Conservation (phyloP, 1,140 invertebrate species). For the Metopolophium dirhodum region DNA sequence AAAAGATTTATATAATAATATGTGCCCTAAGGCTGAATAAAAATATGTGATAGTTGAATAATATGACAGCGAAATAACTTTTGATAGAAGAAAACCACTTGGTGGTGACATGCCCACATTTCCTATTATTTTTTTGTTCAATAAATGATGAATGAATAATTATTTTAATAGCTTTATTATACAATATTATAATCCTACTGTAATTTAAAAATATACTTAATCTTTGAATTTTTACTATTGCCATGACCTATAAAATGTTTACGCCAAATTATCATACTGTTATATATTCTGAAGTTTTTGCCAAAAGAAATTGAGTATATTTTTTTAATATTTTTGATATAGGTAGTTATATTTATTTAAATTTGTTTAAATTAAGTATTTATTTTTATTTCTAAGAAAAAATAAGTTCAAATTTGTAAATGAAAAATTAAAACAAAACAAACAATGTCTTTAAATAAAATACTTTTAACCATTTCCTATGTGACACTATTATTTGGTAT, state of each 20-base stretch:
- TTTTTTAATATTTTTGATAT: background rate
- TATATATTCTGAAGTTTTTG: background rate
- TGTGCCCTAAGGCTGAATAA: too few relatives aligned
- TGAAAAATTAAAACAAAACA: background rate
- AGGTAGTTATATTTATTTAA: background rate
- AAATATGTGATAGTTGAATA: too few relatives aligned
- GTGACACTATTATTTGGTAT: background rate
- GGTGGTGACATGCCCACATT: too few relatives aligned
- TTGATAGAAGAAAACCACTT: too few relatives aligned
- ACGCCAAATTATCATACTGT: background rate
- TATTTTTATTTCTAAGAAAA: background rate
- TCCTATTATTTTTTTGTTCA: too few relatives aligned
- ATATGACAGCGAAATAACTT: too few relatives aligned
- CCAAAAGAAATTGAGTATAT: background rate
- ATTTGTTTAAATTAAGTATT: background rate
- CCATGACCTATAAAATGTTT: background rate
- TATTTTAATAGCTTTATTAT: background rate
- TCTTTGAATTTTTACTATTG: background rate
- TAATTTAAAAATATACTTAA: background rate
- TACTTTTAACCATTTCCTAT: background rate
- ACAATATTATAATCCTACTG: background rate
- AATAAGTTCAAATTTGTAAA: background rate
- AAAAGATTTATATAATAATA: too few relatives aligned
- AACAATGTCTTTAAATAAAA: background rate
- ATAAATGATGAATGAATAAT: background rate